A percentile compares a stretch with the other conserved stretches of the same genome.
phyloP scores from a whole-genome alignment of 53 echinoderm and acorn worm genomes.

The Apostichopus leukothele region DNA sequence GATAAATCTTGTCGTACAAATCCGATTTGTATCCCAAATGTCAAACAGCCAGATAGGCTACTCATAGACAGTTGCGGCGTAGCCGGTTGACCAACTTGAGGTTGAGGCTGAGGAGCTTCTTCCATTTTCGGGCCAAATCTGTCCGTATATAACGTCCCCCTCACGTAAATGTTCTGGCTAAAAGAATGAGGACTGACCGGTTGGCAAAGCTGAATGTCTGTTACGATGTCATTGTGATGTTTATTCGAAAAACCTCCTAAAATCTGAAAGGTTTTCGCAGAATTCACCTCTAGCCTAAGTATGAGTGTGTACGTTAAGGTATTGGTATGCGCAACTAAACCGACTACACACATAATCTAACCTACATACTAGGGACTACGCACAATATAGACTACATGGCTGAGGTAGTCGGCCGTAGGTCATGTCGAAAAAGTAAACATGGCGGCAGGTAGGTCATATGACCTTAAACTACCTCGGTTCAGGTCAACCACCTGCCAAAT shows the following conservation, averaged over 20 bases:
- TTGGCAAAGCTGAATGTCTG: not conserved
- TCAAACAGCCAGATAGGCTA: conserved; percentile 50
- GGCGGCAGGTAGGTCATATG: conserved; percentile 35
- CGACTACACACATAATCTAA: not conserved
- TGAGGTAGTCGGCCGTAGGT: conserved; percentile 9
- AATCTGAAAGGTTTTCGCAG: conserved; percentile 14
- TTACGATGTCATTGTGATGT: not conserved
- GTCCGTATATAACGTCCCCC: not conserved
- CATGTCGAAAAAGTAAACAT: conserved; percentile 40
- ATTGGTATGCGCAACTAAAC: not conserved
- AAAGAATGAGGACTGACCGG: not conserved
- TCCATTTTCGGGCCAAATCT: conserved; percentile 40
- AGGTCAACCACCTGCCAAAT: conserved; percentile 31
- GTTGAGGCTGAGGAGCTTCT: conserved; percentile 49
- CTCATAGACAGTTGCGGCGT: conserved; percentile 37
- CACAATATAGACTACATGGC: not conserved
- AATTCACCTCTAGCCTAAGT: not conserved
- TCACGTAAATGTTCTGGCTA: not conserved
- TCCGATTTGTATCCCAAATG: conserved; percentile 87
- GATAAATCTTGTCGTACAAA: conserved; percentile 86
- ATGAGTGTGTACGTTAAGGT: not conserved
- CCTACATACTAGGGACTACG: not conserved
- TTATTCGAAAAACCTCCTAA: not conserved
- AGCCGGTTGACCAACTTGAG: conserved; percentile 43
- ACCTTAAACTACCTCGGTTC: conserved; percentile 5